Evolutionary conservation across 2,888 invertebrate genomes (phyloP).

Genomic region (Yponomeuta plumbellus): DNA sequence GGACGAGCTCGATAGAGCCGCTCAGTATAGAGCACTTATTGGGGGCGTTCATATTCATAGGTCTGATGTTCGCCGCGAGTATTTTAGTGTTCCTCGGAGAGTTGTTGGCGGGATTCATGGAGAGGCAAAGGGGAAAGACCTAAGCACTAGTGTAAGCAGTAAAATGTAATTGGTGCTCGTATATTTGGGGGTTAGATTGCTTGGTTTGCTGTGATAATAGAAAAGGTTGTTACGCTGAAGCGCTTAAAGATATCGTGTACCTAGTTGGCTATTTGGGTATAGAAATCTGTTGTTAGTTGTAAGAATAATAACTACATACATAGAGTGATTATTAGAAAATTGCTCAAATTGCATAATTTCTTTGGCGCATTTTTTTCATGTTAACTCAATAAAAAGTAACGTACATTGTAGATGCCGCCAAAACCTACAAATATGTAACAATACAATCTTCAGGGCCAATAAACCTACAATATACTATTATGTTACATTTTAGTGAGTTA

Average conservation of each 20-base stretch:
- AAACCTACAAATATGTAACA: no score
- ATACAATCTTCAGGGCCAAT: no score
- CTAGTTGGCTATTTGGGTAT: no score
- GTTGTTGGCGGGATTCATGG: constrained; percentile 27
- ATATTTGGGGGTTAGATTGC: neutral
- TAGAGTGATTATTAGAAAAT: no score
- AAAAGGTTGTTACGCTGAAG: neutral
- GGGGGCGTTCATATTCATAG: constrained; percentile 67
- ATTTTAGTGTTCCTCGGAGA: constrained; percentile 55
- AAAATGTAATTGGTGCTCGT: constrained; percentile 1
- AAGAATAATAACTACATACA: no score
- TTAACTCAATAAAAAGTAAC: no score
- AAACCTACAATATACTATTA: no score
- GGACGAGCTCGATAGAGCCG: constrained; percentile 47
- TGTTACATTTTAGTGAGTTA: no score
- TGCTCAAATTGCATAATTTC: no score
- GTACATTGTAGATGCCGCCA: no score
- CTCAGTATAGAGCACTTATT: constrained; percentile 59
- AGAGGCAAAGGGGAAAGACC: neutral
- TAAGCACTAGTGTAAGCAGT: neutral
- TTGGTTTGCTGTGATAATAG: neutral
- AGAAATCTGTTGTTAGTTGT: no score
- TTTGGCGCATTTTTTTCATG: no score
- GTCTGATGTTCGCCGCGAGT: constrained; percentile 56
- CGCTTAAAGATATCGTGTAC: neutral